Evolutionary conservation across 2,113 vertebrate genomes (phyloP), one percentile per base, ranked within the genome.

Genomic region (Psittacara wagleri): DNA sequence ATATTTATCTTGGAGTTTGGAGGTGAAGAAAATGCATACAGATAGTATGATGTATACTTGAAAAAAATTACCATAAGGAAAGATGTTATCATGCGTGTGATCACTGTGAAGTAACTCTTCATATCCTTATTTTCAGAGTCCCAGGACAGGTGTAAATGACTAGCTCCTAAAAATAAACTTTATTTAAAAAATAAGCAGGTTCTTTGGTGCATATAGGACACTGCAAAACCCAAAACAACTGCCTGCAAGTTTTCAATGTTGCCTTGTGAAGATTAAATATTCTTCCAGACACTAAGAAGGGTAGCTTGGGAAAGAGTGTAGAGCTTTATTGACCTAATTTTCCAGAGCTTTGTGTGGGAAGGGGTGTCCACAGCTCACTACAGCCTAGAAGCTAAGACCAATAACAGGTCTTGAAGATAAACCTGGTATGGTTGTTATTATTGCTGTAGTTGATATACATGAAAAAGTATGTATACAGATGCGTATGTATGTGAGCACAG

Each of bases 401-500:
- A 44, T 17, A 68, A 46, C 27, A 37, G 2, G 13, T 54, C 25
- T 86, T 92, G 51, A 55, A 33, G 57, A 51, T 33, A 72, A 88
- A 75, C 6, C 13, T 57, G 7, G 4, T 5, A 18, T 54, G 20
- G 9, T 76, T 83, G 17, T 76, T 70, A 49, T 11, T 63, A 23
- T 46, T 0, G 1, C 15, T 75, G 31, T 61, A 22, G 35, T 49
- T 83, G 23, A 52, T 43, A 52, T 8, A 27, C 13, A 12, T 39
- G 17, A 8, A 59, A 68, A 78, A 46, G 27, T 28, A 8, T 25
- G 7, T 35, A 51, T 29, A 41, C 1, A 46, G 19, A 33, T 18
- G 31, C 16, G 61, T 55, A 66, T 0, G 0, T 10, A 6, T 76
- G 31, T 28, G 18, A 13, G 12, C 3, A 33, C 20, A 35, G 2